Conservation (phyloP, 2,113 vertebrate species). For the Lampris megalopsis region DNA sequence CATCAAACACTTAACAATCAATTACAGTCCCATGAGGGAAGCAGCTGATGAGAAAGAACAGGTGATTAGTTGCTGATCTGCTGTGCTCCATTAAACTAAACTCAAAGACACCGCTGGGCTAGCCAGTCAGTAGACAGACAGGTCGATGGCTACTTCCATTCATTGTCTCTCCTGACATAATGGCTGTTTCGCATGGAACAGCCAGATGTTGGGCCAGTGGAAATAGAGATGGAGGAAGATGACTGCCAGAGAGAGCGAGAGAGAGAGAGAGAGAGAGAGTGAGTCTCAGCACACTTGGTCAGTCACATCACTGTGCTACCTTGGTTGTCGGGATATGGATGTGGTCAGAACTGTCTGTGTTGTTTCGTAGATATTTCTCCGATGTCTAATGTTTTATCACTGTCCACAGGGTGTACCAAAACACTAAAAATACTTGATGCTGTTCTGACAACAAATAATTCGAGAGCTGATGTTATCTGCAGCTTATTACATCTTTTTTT, state of each 20-base stretch:
- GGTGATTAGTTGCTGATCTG: constrained; percentile 77
- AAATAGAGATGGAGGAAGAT: constrained; percentile 56
- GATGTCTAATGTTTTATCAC: constrained; percentile 19
- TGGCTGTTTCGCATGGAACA: constrained; percentile 71
- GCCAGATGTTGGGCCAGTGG: constrained; percentile 72
- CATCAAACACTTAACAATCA: constrained; percentile 80
- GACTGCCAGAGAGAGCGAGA: constrained; percentile 31
- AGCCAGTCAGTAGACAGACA: constrained; percentile 63
- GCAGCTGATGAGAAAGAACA: constrained; percentile 74
- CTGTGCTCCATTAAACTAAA: constrained; percentile 79
- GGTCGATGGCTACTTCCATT: constrained; percentile 75
- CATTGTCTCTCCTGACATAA: constrained; percentile 70
- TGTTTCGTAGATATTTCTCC: constrained; percentile 35
- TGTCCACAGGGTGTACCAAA: constrained; percentile 7
- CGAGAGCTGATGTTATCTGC: constrained; percentile 8
- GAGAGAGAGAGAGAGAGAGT: constrained; percentile 22
- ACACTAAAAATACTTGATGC: constrained; percentile 11
- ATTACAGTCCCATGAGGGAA: constrained; percentile 66
- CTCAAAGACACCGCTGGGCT: constrained; percentile 58
- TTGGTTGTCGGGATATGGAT: constrained; percentile 32
- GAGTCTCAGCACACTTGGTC: constrained; percentile 53
- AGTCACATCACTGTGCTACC: constrained; percentile 28
- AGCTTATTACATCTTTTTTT: neutral
- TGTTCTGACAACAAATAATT: constrained; percentile 15
- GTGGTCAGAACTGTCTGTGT: constrained; percentile 42